phyloP scores from a whole-genome alignment of 2,113 vertebrate genomes.

The Setophaga kirtlandii region DNA sequence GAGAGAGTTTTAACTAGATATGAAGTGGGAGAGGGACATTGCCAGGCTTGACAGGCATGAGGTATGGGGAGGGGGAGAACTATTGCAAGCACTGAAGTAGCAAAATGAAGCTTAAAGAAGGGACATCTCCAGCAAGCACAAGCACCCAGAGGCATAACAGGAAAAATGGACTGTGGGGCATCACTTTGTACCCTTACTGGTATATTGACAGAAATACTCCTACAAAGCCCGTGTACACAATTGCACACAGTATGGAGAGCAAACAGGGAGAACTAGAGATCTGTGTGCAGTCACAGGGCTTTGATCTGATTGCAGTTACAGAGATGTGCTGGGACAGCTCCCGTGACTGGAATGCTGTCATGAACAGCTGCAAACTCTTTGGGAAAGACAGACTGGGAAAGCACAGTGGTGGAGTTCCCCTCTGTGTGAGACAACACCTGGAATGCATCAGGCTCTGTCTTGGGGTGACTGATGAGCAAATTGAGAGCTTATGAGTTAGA shows the following conservation, averaged over 20 bases:
- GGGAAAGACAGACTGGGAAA: neutral
- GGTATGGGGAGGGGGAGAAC: neutral
- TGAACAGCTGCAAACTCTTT: neutral
- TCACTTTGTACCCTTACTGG: too few species aligned
- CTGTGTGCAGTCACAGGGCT: neutral
- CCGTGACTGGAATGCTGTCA: neutral
- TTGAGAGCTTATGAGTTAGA: neutral
- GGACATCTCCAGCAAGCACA: fast-evolving
- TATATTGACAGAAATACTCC: neutral
- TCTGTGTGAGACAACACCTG: neutral
- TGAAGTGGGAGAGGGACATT: neutral
- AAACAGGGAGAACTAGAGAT: neutral
- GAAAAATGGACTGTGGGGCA: neutral
- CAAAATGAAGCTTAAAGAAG: neutral
- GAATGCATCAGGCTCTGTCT: neutral
- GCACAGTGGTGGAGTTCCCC: neutral
- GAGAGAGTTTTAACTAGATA: neutral
- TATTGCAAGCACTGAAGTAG: neutral
- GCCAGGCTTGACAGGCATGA: neutral
- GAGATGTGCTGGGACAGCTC: neutral
- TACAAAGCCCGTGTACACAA: fast-evolving
- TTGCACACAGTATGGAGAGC: neutral
- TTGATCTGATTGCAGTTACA: neutral
- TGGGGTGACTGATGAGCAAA: neutral
- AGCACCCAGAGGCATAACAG: neutral